Base-by-base conservation (phyloP, 2,113 vertebrate species). In the Rhinolophus ferrumequinum region DNA sequence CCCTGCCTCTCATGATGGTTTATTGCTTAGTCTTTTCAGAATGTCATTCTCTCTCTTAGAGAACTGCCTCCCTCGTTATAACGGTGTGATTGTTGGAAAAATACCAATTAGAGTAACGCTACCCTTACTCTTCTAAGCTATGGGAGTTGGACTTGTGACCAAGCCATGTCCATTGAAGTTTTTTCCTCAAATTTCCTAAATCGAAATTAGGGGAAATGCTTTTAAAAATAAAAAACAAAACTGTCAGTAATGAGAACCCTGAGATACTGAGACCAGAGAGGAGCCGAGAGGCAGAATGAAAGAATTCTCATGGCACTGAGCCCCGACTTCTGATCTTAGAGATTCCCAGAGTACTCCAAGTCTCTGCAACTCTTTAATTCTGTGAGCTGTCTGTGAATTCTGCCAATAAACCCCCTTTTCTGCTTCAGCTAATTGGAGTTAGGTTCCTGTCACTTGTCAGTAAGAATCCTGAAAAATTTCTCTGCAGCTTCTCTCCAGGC, bases 1-100 rank as follows among this genome's bases (percentile, higher is more conserved):
- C 21, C 38, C 33, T 72, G 7, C 64, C 56, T 84, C 35, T 67
- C 47, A 67, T 88, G 66, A 88, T 93, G 54, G 33, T 44, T 95
- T 94, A 58, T 80, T 88, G 47, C n/a, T 9, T 95, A 73, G 22
- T 92, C 16, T 73, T 84, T 84, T 84, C 54, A 96, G 70, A 96
- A 88, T 21, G 73, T 28, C 33, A 38, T 79, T 88, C 47, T 94
- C 15, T 76, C 69, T 77, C 75, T 82, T 60, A 72, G 47, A 69
- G 33, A 88, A 84, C 77, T 73, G 26, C 33, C 8, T 79, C 54
- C 44, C 26, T 26, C 12, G 58, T 80, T 79, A 16, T 44, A 76
- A 89, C 24, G 6, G 1, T 72, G 8, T 66, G 26, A 80, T 89
- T 89, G 79, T 52, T 66, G 47, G 50, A 16, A 67, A 85, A 79